Base-by-base conservation (phyloP, 2,797 vertebrate genomes). In the Sparidentex hasta region DNA sequence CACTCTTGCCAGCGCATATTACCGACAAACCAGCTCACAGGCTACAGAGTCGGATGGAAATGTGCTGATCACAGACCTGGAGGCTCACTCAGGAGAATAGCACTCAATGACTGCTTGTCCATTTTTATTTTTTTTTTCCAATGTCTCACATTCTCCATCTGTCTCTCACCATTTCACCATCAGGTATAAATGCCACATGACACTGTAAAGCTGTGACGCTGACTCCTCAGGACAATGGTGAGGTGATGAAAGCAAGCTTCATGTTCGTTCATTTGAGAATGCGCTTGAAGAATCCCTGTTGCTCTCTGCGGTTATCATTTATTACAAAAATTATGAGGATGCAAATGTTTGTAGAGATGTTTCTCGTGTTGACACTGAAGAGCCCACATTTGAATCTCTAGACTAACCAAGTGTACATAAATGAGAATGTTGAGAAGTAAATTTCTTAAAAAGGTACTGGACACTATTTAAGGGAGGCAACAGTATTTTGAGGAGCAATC, bases 31-130 rank as follows among this genome's bases (percentile, higher is more conserved):
- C 23, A 94, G 91, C 66, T 87, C 95, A 2, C 95, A 96, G 0
- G 70, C 90, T 27, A 78, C 92, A 29, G 90, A 95, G 86, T 92
- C 95, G 1, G 97, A 98, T 73, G 97, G 97, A 90, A 97, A 95
- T 27, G 96, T 97, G 76, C 95, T 98, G 68, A 97, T 98, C 86
- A 94, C 96, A 64, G 96, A 97, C 74, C 90, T 97, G 88, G 96
- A 97, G 75, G 90, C 89, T 86, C 95, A 90, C 44, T 89, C 94
- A 7, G 92, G 92, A 68, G 95, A 96, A 77, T 96, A 96, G 79
- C 70, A 41, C 20, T 21, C 6, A 38, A 2, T 38, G 43, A 61
- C 47, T 61, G 27, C 48, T 43, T 18, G 23, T 52, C 16, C 48
- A n/a, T n/a, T n/a, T n/a, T n/a, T n/a, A n/a, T n/a, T 63, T 48